Evolutionary conservation across 1,140 invertebrate genomes (phyloP).

Genomic region (Hirudo medicinalis): DNA sequence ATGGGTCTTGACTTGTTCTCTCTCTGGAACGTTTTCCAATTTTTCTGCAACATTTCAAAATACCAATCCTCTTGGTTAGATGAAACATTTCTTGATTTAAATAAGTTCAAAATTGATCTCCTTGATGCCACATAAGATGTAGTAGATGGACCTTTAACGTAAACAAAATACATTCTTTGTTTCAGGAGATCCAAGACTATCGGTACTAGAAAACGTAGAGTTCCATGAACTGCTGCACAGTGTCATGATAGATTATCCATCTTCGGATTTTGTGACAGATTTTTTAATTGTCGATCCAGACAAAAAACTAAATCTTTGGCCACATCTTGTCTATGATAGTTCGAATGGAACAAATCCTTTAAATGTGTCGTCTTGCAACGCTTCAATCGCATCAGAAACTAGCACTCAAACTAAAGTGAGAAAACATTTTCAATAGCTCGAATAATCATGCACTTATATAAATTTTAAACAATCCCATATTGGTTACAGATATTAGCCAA

Average conservation of each 20-base stretch:
- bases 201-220: slow-evolving; percentile 25
- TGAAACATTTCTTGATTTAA: not conserved
- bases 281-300: slow-evolving; percentile 26
- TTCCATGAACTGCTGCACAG: slow-evolving; percentile 27
- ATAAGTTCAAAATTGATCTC: not conserved
- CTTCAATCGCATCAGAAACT: slow-evolving; percentile 13
- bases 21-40: slow-evolving; percentile 27
- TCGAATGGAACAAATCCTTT: slow-evolving; percentile 21
- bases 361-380: slow-evolving; percentile 19
- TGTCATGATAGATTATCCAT: slow-evolving; percentile 24
- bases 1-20: slow-evolving; percentile 26
- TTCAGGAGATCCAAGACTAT: slow-evolving; percentile 27
- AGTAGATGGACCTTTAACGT: not conserved
- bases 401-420: not conserved
- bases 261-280: slow-evolving; percentile 25
- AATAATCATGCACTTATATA: too few species aligned
- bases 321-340: slow-evolving; percentile 26
- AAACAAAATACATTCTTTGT: not conserved
- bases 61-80: slow-evolving; percentile 26
- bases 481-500: slow-evolving; percentile 10
- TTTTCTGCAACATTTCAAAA: slow-evolving; percentile 29
- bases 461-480: not conserved
- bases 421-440: not conserved
- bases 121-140: not conserved
- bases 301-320: slow-evolving; percentile 20